A percentile compares a stretch with the other conserved stretches of the same genome.
Evolutionary conservation across 2,797 vertebrate genomes (phyloP).

Genomic region (Moxostoma hubbsi): DNA sequence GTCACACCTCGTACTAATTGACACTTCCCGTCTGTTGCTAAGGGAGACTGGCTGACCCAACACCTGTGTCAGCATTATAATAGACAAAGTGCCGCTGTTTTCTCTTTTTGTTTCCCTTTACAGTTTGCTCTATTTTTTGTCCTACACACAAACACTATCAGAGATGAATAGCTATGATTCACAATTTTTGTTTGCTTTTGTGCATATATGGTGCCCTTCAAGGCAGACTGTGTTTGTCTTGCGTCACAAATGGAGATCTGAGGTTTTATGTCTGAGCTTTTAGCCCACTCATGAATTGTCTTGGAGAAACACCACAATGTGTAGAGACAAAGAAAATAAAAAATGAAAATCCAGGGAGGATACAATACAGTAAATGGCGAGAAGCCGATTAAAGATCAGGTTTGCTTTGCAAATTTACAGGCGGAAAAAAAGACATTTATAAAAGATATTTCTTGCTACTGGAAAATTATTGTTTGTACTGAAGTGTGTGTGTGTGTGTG

Average conservation of each 20-base stretch:
- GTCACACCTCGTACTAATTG: constrained; percentile 9
- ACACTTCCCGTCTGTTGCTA: constrained; percentile 28
- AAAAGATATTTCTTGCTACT: constrained; percentile 56
- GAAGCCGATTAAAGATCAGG: constrained; percentile 38
- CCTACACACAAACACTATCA: constrained; percentile 14
- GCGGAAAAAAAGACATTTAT: constrained; percentile 61
- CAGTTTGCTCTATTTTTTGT: constrained; percentile 8
- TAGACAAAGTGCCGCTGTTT: neutral
- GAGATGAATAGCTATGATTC: constrained; percentile 54
- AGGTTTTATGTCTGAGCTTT: constrained; percentile 57
- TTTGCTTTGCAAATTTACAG: constrained; percentile 54
- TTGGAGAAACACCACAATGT: constrained; percentile 52
- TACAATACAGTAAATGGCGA: constrained; percentile 39
- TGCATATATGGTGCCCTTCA: constrained; percentile 40
- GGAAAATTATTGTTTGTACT: constrained; percentile 1
- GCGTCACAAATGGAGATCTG: constrained; percentile 32
- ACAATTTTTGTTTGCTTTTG: constrained; percentile 45
- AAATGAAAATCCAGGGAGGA: constrained; percentile 34
- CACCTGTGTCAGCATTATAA: constrained; percentile 14
- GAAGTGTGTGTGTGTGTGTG: constrained; percentile 37
- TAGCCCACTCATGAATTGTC: constrained; percentile 47
- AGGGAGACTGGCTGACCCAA: neutral
- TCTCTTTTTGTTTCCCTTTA: neutral
- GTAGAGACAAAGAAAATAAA: constrained; percentile 40
- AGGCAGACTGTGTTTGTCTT: constrained; percentile 10